Evolutionary conservation across 2,113 vertebrate species (phyloP), one percentile per base, ranked within the genome.

Genomic region (Istiophorus platypterus): DNA sequence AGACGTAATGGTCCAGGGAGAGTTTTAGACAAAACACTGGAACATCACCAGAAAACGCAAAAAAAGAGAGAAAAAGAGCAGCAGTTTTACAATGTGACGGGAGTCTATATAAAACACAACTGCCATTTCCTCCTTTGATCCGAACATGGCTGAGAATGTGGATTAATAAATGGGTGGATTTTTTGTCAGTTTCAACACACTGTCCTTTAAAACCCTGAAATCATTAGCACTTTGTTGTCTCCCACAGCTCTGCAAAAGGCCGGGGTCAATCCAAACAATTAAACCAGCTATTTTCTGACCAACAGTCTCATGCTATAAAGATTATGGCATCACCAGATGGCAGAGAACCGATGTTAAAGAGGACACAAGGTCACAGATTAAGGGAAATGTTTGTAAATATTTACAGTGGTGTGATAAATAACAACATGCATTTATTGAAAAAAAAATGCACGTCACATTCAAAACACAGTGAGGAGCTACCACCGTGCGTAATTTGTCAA

Each of bases 241-340:
- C 77, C 56, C 62, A 58, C 52, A 54, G 72, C 0, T 39, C 61
- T 47, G 29, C 57, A 76, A 64, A 72, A 75, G 62, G 31, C 26
- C 31, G 34, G 58, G 58, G 42, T 80, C 18, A 59, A 26, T 70
- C n/a, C 29, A 39, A 78, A 67, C 18, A 56, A 64, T 66, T 49
- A 85, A 76, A 56, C 11, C 77, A 51, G 73, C 69, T 61, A 63
- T 72, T 85, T 80, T 67, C 41, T 56, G 29, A 59, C 11, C 41
- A 26, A 34, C 37, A 64, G 27, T 76, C 63, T 70, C 70, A 68
- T 64, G 15, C 78, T 47, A 72, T 77, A 61, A 31, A 88, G 84
- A 91, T 89, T 80, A 80, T 20, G 0, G 9, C 74, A 61, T 87
- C 56, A 78, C 65, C 85, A 84, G 78, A 88, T 88, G 84, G 73